Conservation (phyloP, 2,888 invertebrate genomes). For the Sphaeridia pumilis region DNA sequence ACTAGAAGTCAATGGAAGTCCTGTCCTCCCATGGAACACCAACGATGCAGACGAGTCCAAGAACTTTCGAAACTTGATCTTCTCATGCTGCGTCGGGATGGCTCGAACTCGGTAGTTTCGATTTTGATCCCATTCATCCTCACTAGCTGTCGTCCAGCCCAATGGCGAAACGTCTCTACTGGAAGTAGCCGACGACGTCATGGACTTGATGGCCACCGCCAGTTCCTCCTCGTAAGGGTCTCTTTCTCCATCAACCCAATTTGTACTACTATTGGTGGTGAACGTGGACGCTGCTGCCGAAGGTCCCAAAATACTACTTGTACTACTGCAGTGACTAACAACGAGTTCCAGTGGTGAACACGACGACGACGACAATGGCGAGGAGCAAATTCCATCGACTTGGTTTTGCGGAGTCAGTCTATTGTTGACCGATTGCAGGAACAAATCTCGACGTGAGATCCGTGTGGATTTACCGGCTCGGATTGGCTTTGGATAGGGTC, state of each 20-base stretch:
- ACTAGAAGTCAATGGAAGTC: slow-evolving; percentile 70
- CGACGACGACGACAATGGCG: slow-evolving; percentile 1
- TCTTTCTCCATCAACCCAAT: not conserved
- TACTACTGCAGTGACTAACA: too few relatives aligned
- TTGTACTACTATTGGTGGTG: slow-evolving; percentile 6
- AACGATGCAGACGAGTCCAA: slow-evolving; percentile 67
- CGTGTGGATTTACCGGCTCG: slow-evolving; percentile 16
- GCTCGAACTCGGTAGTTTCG: slow-evolving; percentile 29
- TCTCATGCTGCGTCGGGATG: slow-evolving; percentile 58
- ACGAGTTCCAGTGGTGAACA: not conserved
- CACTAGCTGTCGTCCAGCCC: slow-evolving; percentile 19
- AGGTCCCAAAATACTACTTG: too few relatives aligned
- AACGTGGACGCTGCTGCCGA: slow-evolving; percentile 39
- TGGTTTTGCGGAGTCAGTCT: slow-evolving; percentile 17
- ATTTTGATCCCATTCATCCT: slow-evolving; percentile 14
- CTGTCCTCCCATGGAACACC: slow-evolving; percentile 70
- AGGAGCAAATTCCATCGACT: too few relatives aligned
- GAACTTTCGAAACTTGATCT: slow-evolving; percentile 59
- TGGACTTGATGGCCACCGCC: not conserved
- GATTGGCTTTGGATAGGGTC: slow-evolving; percentile 10
- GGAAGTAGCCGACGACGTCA: not conserved
- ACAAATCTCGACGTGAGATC: slow-evolving; percentile 21
- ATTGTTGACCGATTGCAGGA: slow-evolving; percentile 18
- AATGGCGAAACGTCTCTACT: slow-evolving; percentile 18
- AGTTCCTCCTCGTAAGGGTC: not conserved